Evolutionary conservation across 2,113 vertebrate genomes (phyloP).

Genomic region (Paracanthobrama guichenoti): DNA sequence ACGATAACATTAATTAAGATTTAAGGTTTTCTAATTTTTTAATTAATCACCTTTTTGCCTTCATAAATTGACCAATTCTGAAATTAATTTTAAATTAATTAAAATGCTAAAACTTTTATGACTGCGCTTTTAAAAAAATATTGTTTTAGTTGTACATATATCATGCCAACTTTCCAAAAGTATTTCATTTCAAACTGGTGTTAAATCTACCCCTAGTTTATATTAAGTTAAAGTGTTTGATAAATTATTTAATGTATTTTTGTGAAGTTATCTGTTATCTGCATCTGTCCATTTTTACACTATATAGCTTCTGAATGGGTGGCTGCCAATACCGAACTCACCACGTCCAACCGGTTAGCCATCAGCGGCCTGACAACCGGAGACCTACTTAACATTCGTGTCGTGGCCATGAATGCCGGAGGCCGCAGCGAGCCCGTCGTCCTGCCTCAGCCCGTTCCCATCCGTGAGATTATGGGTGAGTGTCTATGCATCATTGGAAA

Average conservation of each 20-base stretch:
- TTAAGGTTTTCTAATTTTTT: neutral
- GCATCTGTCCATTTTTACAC: neutral
- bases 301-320: conserved; percentile 82
- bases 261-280: neutral
- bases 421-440: conserved; percentile 73
- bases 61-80: neutral
- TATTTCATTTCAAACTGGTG: neutral
- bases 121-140: neutral
- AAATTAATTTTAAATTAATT: no score
- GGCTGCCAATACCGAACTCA: conserved; percentile 76
- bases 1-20: neutral
- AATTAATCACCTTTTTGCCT: neutral
- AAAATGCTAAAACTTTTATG: neutral
- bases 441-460: conserved; percentile 76
- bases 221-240: no score
- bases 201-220: neutral
- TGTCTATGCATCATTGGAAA: neutral
- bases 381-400: conserved; percentile 80
- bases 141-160: neutral
- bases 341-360: conserved; percentile 74
- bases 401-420: conserved; percentile 76
- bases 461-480: conserved; percentile 83
- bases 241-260: no score
- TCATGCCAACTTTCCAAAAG: neutral
- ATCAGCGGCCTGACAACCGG: conserved; percentile 76